Evolutionary conservation across 2,888 invertebrate species (phyloP).

Genomic region (Ophioninae sp.): DNA sequence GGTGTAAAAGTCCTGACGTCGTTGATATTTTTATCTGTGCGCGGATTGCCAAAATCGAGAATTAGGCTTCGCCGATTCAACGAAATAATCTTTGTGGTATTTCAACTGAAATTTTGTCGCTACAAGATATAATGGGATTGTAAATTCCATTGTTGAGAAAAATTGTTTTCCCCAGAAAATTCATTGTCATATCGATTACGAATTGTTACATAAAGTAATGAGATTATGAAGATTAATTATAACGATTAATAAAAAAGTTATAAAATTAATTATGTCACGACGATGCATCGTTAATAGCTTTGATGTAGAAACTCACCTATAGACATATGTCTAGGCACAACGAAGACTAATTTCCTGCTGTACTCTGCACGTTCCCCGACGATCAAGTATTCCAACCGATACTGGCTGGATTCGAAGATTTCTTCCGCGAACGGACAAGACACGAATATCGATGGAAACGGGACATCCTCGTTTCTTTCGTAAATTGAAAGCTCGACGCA

Average conservation of each 20-base stretch:
- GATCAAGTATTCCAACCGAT: slow-evolving; percentile 72
- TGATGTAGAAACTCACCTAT: slow-evolving; percentile 69
- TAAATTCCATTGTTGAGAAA: too few relatives aligned
- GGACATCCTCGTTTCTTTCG: slow-evolving; percentile 58
- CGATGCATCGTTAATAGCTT: neutral
- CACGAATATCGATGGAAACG: slow-evolving; percentile 68
- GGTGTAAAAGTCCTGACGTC: slow-evolving; percentile 70
- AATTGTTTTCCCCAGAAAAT: too few relatives aligned
- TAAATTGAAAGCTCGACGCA: slow-evolving; percentile 70
- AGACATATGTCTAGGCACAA: slow-evolving; percentile 72
- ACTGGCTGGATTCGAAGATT: slow-evolving; percentile 70
- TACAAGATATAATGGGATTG: too few relatives aligned
- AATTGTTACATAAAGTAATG: too few relatives aligned
- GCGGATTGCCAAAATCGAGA: neutral
- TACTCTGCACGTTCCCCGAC: slow-evolving; percentile 69
- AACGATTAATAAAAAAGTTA: too few relatives aligned
- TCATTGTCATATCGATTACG: too few relatives aligned
- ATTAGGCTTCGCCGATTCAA: neutral
- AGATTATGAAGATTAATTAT: too few relatives aligned
- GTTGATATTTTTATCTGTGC: slow-evolving; percentile 64
- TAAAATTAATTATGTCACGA: too few relatives aligned
- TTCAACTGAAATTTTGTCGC: too few relatives aligned
- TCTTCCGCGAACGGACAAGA: slow-evolving; percentile 74
- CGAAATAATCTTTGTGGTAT: too few relatives aligned
- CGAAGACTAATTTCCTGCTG: slow-evolving; percentile 75